These are phyloP conservation scores for Drosophila parthenogenetica DNA, from an alignment of 2,888 invertebrate genomes.

Conservation along the genomic window DNA sequence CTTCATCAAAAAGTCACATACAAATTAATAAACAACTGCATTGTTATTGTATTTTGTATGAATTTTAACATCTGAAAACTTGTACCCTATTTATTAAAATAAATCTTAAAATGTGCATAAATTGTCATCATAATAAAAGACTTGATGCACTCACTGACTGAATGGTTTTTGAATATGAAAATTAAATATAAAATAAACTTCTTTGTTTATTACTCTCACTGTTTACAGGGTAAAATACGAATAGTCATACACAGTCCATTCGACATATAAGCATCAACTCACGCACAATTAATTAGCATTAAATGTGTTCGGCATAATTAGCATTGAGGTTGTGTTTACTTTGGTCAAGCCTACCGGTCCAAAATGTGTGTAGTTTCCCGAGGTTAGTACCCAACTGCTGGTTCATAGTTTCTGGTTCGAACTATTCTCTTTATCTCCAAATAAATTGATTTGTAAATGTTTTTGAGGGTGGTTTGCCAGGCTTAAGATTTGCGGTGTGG, in stretches of 20 bases:
- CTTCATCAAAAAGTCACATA: no score
- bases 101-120: no score
- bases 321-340: slow-evolving; percentile 46
- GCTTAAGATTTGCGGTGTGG: slow-evolving; percentile 36
- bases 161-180: no score
- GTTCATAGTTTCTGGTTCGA: background rate
- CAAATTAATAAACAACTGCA: no score
- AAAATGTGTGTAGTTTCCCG: background rate
- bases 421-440: slow-evolving; percentile 12
- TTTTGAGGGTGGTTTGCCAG: slow-evolving; percentile 26
- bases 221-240: slow-evolving; percentile 4
- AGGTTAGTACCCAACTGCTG: background rate
- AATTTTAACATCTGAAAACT: no score
- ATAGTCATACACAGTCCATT: background rate
- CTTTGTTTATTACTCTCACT: background rate
- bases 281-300: slow-evolving; percentile 67
- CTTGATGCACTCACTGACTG: no score
- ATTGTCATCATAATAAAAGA: no score
- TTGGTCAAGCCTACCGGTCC: slow-evolving; percentile 13
- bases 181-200: no score
- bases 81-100: no score
- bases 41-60: no score
- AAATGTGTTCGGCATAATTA: slow-evolving; percentile 61
- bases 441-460: slow-evolving; percentile 68
- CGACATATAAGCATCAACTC: slow-evolving; percentile 16